Evolutionary conservation across 2,797 vertebrate species (phyloP).

Genomic region (Coregonus ussuriensis): DNA sequence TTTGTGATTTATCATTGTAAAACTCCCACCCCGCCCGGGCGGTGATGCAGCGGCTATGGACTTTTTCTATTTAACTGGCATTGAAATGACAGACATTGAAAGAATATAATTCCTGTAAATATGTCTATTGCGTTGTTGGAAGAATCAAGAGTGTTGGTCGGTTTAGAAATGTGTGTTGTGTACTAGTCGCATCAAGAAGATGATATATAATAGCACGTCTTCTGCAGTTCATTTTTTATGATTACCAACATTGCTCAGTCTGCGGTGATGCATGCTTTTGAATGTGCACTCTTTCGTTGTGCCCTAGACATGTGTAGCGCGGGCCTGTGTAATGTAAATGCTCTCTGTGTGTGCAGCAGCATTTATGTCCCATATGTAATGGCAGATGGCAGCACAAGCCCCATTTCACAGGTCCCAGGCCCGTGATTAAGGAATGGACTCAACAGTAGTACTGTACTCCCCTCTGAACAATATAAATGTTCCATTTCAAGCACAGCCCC

Average conservation of each 20-base stretch:
- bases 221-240: constrained; percentile 28
- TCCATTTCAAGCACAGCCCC: constrained; percentile 16
- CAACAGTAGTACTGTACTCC: constrained; percentile 31
- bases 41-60: constrained; percentile 47
- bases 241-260: constrained; percentile 48
- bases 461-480: constrained; percentile 12
- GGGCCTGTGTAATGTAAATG: constrained; percentile 62
- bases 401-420: constrained; percentile 27
- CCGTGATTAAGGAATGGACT: constrained; percentile 46
- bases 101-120: constrained; percentile 71
- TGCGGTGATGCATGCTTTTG: constrained; percentile 72
- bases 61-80: constrained; percentile 61
- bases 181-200: constrained; percentile 31
- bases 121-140: constrained; percentile 59
- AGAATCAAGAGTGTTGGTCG: constrained; percentile 57
- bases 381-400: neutral
- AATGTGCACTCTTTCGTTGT: constrained; percentile 65
- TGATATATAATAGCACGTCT: constrained; percentile 30
- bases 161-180: constrained; percentile 47
- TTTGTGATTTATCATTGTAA: constrained; percentile 42
- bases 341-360: constrained; percentile 37
- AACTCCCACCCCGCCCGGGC: constrained; percentile 23
- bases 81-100: constrained; percentile 53
- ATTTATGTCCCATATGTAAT: constrained; percentile 57
- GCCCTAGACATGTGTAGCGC: constrained; percentile 64